These are phyloP conservation scores for Stenodema calcarata DNA, from an alignment of 2,888 invertebrate species.

Conservation along the genomic window DNA sequence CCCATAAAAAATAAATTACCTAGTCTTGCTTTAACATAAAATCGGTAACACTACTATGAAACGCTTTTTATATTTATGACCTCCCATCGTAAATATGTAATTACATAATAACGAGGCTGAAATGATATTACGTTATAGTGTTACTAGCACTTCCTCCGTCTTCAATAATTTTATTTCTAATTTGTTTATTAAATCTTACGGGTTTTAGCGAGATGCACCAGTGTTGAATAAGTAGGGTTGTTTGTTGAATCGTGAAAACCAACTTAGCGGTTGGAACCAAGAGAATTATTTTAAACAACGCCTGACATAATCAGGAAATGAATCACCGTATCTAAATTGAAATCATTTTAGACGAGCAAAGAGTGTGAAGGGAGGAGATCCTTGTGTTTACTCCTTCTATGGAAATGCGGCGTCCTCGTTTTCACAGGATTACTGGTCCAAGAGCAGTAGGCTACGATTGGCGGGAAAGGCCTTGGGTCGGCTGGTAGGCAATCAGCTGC, in stretches of 20 bases:
- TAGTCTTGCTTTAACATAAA: too few relatives aligned
- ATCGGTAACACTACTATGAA: too few relatives aligned
- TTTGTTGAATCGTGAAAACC: background rate
- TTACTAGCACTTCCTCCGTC: too few relatives aligned
- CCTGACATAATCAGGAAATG: background rate
- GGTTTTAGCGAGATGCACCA: too few relatives aligned
- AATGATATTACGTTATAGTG: too few relatives aligned
- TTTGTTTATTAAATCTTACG: too few relatives aligned
- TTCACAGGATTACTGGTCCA: background rate
- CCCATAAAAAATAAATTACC: too few relatives aligned
- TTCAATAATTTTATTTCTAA: too few relatives aligned
- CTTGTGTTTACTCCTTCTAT: background rate
- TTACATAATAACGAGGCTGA: too few relatives aligned
- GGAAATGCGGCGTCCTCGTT: slow-evolving; percentile 3
- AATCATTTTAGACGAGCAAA: background rate
- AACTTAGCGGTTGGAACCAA: background rate
- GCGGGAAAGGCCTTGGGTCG: background rate
- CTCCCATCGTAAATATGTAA: too few relatives aligned
- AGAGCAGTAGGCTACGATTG: background rate
- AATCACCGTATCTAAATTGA: slow-evolving; percentile 14
- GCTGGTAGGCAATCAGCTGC: background rate
- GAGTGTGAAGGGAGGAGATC: background rate
- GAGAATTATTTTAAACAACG: background rate
- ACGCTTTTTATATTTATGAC: too few relatives aligned
- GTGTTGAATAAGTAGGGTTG: background rate